These are phyloP conservation scores for Ochotona curzoniae DNA, from an alignment of 2,113 vertebrate genomes.

Conservation along the genomic window DNA sequence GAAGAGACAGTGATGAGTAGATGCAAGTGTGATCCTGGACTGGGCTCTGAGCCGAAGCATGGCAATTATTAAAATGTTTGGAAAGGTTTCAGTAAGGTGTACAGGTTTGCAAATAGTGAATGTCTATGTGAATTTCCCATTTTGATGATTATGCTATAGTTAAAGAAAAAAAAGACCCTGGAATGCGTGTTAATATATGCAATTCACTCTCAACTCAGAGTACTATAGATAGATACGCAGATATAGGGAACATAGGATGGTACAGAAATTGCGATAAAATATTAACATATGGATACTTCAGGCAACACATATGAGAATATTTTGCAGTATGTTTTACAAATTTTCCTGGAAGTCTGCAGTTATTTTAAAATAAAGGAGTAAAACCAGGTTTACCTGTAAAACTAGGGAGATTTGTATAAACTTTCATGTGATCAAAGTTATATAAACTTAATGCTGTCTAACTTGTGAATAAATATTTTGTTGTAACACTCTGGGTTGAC, in stretches of 20 bases:
- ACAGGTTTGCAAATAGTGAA: neutral
- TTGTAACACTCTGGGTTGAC: neutral
- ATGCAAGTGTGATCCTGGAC: neutral
- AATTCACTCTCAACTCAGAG: neutral
- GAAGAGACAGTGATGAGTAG: neutral
- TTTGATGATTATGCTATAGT: neutral
- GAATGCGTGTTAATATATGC: neutral
- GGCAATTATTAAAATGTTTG: neutral
- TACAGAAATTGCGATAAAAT: neutral
- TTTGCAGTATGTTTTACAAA: neutral
- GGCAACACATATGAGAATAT: neutral
- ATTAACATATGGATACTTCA: neutral
- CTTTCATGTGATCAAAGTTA: neutral
- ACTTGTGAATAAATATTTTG: neutral
- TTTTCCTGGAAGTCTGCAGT: neutral
- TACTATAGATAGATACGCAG: neutral
- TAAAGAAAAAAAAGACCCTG: neutral
- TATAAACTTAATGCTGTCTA: neutral
- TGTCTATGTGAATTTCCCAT: neutral
- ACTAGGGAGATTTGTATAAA: neutral
- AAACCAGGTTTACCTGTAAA: neutral
- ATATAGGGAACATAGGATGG: neutral
- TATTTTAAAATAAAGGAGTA: slow-evolving; percentile 5
- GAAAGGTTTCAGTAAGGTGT: neutral
- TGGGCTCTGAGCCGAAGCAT: neutral